phyloP scores from a whole-genome alignment of 2,797 vertebrate species.

The Mastacembelus armatus region DNA sequence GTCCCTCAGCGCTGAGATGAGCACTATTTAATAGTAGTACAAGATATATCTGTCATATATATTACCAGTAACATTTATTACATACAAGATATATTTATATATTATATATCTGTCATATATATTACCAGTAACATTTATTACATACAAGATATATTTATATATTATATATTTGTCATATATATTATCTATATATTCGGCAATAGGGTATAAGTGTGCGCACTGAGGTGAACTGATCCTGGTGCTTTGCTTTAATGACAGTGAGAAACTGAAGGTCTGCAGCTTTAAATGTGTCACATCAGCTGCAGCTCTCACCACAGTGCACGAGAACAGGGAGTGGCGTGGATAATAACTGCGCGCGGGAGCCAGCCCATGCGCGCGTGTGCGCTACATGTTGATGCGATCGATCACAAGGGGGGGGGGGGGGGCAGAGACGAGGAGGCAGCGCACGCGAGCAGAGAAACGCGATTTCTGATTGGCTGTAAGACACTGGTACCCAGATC shows the following conservation, averaged over 20 bases:
- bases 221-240: neutral
- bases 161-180: too few species aligned
- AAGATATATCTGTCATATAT: too few species aligned
- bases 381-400: neutral
- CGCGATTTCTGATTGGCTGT: slow-evolving; percentile 57
- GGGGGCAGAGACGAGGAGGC: slow-evolving; percentile 11
- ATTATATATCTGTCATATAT: too few species aligned
- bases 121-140: too few species aligned
- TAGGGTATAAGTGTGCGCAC: too few species aligned
- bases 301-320: neutral
- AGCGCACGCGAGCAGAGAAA: slow-evolving; percentile 27
- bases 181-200: too few species aligned
- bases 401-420: neutral
- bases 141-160: too few species aligned
- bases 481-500: slow-evolving; percentile 41
- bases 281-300: neutral
- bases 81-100: too few species aligned
- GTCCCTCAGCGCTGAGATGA: too few species aligned
- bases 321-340: neutral
- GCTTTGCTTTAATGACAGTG: neutral
- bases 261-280: neutral
- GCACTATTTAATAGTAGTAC: too few species aligned
- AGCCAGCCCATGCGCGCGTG: neutral
- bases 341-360: neutral
- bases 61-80: too few species aligned